Evolutionary conservation across 2,113 vertebrate species (phyloP).

Genomic region (Alces alces): DNA sequence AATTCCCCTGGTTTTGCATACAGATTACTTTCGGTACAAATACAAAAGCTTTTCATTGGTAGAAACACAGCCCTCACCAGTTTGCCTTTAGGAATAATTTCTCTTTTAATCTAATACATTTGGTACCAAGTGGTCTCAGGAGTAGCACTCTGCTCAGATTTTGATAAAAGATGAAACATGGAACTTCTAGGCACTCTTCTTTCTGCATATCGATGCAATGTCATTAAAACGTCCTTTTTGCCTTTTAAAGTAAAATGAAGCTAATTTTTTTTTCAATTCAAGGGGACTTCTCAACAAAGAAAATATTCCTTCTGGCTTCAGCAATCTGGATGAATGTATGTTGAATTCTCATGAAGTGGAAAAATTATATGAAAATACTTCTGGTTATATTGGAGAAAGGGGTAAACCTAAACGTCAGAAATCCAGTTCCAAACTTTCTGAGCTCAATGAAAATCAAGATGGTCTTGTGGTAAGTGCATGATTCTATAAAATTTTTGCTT

Average conservation of each 20-base stretch:
- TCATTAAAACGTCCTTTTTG: constrained; percentile 16
- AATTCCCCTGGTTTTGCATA: not conserved
- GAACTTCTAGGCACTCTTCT: not conserved
- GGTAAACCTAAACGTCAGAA: constrained; percentile 86
- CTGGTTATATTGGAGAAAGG: constrained; percentile 76
- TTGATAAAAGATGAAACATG: constrained; percentile 15
- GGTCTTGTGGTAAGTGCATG: constrained; percentile 83
- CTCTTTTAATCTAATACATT: not conserved
- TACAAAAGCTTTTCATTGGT: constrained; percentile 27
- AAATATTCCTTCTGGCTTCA: constrained; percentile 87
- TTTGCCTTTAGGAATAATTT: constrained; percentile 45
- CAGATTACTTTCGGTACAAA: constrained; percentile 36
- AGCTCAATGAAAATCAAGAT: constrained; percentile 85
- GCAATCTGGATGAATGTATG: constrained; percentile 75
- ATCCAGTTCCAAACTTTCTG: constrained; percentile 83
- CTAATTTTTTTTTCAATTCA: not conserved
- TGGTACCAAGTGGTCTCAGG: not conserved
- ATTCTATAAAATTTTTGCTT: constrained; percentile 10
- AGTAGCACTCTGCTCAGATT: not conserved
- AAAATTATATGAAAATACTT: constrained; percentile 76
- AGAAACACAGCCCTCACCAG: not conserved
- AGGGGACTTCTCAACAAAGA: constrained; percentile 90
- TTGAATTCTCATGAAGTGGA: constrained; percentile 79
- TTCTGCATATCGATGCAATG: not conserved
- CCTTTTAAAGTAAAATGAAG: constrained; percentile 40